phyloP scores from a whole-genome alignment of 2,113 vertebrate genomes.

The Burhinus oedicnemus region DNA sequence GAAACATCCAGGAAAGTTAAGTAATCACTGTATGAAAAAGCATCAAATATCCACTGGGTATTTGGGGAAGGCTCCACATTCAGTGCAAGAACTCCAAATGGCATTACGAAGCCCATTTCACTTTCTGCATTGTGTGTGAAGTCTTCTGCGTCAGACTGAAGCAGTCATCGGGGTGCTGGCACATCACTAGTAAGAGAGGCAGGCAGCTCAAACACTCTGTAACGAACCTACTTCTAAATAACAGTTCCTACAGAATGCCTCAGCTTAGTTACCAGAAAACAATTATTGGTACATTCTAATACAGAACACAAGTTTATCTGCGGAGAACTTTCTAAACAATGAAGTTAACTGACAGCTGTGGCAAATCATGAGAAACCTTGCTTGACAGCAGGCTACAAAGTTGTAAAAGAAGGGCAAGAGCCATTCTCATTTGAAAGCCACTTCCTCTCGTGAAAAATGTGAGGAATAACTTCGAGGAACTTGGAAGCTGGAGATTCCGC shows the following conservation, averaged over 20 bases:
- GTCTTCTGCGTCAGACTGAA: background rate
- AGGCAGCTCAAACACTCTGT: fast-evolving
- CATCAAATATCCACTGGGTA: background rate
- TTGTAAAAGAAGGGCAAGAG: background rate
- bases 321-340: background rate
- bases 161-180: fast-evolving
- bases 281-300: fast-evolving
- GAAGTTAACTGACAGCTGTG: background rate
- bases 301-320: background rate
- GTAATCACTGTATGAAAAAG: background rate
- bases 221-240: fast-evolving
- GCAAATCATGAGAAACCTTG: background rate
- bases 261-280: background rate
- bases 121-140: background rate
- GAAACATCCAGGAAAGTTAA: fast-evolving
- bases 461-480: background rate
- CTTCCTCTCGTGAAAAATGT: background rate
- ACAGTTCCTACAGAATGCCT: background rate
- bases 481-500: background rate
- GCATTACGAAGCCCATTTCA: background rate
- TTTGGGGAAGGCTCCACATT: background rate
- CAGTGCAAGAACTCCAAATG: background rate
- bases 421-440: background rate
- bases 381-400: background rate
- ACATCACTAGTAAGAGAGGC: fast-evolving